Evolutionary conservation across 2,888 invertebrate species (phyloP), one percentile per base, ranked within the genome.

Genomic region (Herminia tarsipennalis): DNA sequence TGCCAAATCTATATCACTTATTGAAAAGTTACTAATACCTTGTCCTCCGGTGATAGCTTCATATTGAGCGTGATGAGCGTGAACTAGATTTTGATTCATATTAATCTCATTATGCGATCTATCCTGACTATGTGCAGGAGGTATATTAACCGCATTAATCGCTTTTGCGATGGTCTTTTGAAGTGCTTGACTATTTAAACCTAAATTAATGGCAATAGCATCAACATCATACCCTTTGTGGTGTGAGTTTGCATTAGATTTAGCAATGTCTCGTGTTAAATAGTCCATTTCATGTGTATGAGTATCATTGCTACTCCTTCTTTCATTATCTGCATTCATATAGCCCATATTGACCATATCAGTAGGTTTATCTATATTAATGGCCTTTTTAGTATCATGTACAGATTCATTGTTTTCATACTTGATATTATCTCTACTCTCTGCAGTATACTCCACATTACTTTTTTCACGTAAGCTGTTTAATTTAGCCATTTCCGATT

Each of bases 321-420:
- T 76, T 13, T 86, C 88, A 29, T 56, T 66, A 1, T 91, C 90
- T 3, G 82, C 70, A 50, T 86, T 86, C 74, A 88, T 78, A 55
- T 92, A 92, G 2, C 92, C 91, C 89, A 92, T 89, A 57, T 91
- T 92, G 1, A 92, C 78, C 89, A 92, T 89, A 60, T 92, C 92
- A 5, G 79, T 64, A 2, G 79, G 57, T 56, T 83, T 25, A 22
- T 87, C 81, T 2, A 65, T 54, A 36, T 57, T 59, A 24, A 53
- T 70, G 2, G 46, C 33, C 45, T 81, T 81, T 51, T 80, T 82
- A 52, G 68, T 70, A 47, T 84, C 76, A 34, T 71, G 78, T 16
- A 56, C 42, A 14, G 64, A 38, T 16, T 78, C 79, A 36, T 63
- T 71, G 28, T 56, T 73, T 35, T 76, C 74, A 52, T 68, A 78